Conservation (phyloP, 2,113 vertebrate genomes). For the Psilopsiagon aurifrons region DNA sequence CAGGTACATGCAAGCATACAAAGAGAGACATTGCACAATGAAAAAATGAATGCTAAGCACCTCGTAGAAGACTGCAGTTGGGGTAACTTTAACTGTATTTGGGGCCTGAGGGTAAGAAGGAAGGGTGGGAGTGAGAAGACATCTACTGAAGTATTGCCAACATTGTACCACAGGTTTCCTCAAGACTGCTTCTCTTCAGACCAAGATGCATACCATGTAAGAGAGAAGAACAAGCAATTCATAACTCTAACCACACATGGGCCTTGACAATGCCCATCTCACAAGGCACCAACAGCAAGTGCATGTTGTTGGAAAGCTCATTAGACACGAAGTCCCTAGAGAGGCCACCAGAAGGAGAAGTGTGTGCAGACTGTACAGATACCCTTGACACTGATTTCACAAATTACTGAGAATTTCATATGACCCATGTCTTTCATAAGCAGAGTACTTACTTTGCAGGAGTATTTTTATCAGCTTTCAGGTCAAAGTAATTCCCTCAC, state of each 20-base stretch:
- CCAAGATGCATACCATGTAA: accelerated
- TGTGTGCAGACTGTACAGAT: accelerated
- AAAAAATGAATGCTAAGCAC: background rate
- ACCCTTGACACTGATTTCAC: background rate
- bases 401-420: background rate
- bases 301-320: background rate
- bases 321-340: background rate
- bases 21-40: background rate
- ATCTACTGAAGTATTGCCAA: background rate
- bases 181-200: background rate
- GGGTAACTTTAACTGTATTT: background rate
- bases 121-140: background rate
- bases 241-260: background rate
- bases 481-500: background rate
- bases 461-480: background rate
- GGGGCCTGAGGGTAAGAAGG: background rate
- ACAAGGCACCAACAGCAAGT: background rate
- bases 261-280: background rate
- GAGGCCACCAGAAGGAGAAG: background rate
- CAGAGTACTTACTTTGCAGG: background rate
- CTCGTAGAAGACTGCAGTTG: background rate
- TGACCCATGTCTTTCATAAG: background rate
- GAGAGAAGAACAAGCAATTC: background rate
- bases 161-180: background rate
- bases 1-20: background rate